Percentiles rank a stretch among this genome's conserved stretches.
Conservation (phyloP, 92 coral and sea anemone species). For the Porites lobata region DNA sequence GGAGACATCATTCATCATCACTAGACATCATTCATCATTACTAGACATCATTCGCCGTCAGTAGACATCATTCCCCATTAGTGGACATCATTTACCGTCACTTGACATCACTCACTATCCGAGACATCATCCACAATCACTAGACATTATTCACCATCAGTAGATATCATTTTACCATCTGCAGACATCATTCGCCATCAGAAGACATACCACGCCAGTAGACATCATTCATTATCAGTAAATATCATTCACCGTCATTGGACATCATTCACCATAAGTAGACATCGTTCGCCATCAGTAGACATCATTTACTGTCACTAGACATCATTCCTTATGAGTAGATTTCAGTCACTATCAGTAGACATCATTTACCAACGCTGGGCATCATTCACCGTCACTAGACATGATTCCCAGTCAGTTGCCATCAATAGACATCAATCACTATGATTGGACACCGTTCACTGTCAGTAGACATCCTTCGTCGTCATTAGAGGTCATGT, state of each 20-base stretch:
- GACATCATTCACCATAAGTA: neutral
- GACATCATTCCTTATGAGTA: slow-evolving; percentile 6
- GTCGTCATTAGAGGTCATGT: neutral
- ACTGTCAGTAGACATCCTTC: neutral
- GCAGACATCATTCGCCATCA: no score
- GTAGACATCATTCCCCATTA: no score
- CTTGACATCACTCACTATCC: no score
- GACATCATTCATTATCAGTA: no score
- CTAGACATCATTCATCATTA: no score
- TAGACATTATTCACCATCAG: no score
- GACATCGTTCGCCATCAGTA: slow-evolving; percentile 1
- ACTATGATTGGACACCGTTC: neutral
- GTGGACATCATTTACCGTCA: no score
- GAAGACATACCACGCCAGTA: no score
- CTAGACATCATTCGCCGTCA: no score
- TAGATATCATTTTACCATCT: no score
- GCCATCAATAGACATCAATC: slow-evolving; percentile 6
- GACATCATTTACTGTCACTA: slow-evolving; percentile 1
- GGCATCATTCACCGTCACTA: neutral
- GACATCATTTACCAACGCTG: slow-evolving; percentile 3
- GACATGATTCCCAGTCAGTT: neutral
- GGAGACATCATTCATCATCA: no score
- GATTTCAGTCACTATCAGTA: slow-evolving; percentile 1
- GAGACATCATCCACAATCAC: no score
- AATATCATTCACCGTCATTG: slow-evolving; percentile 5